Conservation (phyloP, 2,888 invertebrate genomes). For the Creontiades dilutus region DNA sequence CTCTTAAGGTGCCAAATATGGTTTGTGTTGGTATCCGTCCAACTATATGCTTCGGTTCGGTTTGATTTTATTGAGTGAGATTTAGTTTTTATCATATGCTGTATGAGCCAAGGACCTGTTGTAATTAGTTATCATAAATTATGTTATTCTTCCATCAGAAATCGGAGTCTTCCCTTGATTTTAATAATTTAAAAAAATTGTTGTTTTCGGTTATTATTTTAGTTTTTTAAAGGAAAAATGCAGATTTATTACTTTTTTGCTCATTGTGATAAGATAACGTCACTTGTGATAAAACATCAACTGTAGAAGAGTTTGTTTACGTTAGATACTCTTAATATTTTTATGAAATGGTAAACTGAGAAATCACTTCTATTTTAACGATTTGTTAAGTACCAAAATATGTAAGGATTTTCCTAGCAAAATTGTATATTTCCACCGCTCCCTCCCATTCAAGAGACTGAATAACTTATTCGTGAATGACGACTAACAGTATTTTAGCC, state of each 20-base stretch:
- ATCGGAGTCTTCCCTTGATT: not conserved
- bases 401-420: not conserved
- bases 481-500: not conserved
- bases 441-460: slow-evolving; percentile 1
- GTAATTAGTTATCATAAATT: too few species aligned
- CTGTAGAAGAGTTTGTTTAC: not conserved
- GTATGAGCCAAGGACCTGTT: too few species aligned
- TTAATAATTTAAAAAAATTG: not conserved
- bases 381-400: not conserved
- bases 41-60: too few species aligned
- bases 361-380: not conserved
- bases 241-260: not conserved
- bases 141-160: not conserved
- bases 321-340: too few species aligned
- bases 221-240: not conserved
- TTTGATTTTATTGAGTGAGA: not conserved
- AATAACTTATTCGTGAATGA: not conserved
- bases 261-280: not conserved
- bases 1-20: too few species aligned
- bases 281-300: slow-evolving; percentile 3
- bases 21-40: too few species aligned
- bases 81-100: not conserved
- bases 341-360: not conserved
- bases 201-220: not conserved
- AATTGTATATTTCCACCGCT: not conserved